Evolutionary conservation across 2,113 vertebrate species (phyloP).

Genomic region (Guaruba guarouba): DNA sequence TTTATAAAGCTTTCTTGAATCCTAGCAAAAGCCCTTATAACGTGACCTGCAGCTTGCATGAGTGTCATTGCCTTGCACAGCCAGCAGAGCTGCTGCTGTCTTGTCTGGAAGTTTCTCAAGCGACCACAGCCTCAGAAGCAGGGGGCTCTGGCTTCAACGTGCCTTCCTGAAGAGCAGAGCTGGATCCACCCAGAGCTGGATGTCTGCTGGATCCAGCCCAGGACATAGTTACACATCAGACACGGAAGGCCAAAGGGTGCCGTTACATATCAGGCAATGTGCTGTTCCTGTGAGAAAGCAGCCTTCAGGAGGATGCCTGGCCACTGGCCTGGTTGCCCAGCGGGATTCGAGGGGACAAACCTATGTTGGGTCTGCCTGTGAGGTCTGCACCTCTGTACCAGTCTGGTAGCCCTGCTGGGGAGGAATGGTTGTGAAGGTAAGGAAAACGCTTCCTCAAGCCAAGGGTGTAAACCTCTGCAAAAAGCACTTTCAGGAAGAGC

Average conservation of each 20-base stretch:
- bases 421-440: accelerated
- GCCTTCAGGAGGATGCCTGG: background rate
- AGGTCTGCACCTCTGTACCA: background rate
- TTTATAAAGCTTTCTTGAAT: background rate
- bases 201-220: background rate
- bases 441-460: background rate
- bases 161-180: background rate
- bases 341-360: background rate
- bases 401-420: background rate
- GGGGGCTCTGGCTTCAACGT: accelerated
- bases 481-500: background rate
- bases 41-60: background rate
- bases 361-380: accelerated
- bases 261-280: accelerated
- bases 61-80: accelerated
- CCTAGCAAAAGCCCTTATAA: background rate
- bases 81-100: background rate
- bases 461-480: background rate
- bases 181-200: background rate
- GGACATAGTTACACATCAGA: background rate
- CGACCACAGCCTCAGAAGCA: background rate
- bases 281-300: background rate
- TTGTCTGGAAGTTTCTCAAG: background rate
- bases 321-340: background rate
- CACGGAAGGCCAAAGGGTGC: accelerated